phyloP scores from a whole-genome alignment of 2,797 vertebrate species.

The Linurgus olivaceus region DNA sequence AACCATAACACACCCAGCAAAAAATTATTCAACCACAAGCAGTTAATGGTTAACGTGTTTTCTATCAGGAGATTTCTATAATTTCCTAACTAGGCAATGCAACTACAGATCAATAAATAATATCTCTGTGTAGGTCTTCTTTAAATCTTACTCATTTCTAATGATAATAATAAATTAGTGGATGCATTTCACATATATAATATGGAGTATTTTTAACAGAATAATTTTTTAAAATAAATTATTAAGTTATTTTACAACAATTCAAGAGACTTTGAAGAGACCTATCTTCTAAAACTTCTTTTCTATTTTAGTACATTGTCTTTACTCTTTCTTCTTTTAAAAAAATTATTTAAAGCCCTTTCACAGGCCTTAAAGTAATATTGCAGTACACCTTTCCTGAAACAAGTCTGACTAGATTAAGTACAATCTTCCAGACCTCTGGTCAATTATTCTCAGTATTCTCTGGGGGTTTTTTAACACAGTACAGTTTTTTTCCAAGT shows the following conservation, averaged over 20 bases:
- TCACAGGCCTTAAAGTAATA: neutral
- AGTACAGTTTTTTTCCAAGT: neutral
- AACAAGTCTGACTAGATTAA: neutral
- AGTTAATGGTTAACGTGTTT: neutral
- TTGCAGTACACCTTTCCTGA: neutral
- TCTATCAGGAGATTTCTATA: neutral
- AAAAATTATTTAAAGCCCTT: neutral
- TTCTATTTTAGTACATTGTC: neutral
- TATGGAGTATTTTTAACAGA: neutral
- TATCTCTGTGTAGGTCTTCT: neutral
- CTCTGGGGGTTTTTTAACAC: neutral
- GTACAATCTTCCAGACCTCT: neutral
- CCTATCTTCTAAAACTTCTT: neutral
- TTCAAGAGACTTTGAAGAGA: neutral
- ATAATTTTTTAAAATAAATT: neutral
- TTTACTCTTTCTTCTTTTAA: neutral
- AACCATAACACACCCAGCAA: neutral
- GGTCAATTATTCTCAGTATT: neutral
- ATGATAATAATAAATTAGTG: neutral
- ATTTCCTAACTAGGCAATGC: neutral
- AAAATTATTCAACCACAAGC: neutral
- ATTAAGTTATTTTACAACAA: neutral
- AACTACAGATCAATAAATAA: neutral
- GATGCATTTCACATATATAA: neutral
- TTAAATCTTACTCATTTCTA: neutral